A percentile compares a stretch with the other conserved stretches of the same genome.
Evolutionary conservation across 2,888 invertebrate species (phyloP).

Genomic region (Lamellibrachia satsuma): DNA sequence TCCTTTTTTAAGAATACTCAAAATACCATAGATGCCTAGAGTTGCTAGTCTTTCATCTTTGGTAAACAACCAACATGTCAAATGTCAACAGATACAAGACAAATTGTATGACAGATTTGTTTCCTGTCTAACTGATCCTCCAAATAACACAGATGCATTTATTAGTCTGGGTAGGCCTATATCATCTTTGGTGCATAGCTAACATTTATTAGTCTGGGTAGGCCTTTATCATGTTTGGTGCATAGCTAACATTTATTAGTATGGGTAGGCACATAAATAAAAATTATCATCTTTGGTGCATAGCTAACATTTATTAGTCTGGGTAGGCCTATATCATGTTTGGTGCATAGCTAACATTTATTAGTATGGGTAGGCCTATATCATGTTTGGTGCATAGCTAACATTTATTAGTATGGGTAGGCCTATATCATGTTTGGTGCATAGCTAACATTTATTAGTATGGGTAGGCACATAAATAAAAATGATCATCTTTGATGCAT

Average conservation of each 20-base stretch:
- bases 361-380: no score
- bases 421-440: no score
- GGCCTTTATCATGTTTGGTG: no score
- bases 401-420: no score
- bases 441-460: no score
- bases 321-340: not conserved
- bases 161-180: not conserved
- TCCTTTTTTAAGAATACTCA: not conserved
- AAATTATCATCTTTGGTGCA: no score
- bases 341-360: not conserved
- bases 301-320: no score
- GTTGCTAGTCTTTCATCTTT: not conserved
- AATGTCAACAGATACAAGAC: no score
- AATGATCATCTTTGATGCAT: not conserved
- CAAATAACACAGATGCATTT: not conserved
- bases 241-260: no score
- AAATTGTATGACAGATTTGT: not conserved
- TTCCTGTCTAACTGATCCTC: not conserved
- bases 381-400: no score
- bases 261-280: no score
- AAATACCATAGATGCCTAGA: not conserved
- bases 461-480: not conserved
- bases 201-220: not conserved
- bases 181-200: not conserved
- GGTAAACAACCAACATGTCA: no score